Percentiles rank a stretch among this genome's conserved stretches.
Evolutionary conservation across 2,113 vertebrate genomes (phyloP).

Genomic region (Sigmodon hispidus): DNA sequence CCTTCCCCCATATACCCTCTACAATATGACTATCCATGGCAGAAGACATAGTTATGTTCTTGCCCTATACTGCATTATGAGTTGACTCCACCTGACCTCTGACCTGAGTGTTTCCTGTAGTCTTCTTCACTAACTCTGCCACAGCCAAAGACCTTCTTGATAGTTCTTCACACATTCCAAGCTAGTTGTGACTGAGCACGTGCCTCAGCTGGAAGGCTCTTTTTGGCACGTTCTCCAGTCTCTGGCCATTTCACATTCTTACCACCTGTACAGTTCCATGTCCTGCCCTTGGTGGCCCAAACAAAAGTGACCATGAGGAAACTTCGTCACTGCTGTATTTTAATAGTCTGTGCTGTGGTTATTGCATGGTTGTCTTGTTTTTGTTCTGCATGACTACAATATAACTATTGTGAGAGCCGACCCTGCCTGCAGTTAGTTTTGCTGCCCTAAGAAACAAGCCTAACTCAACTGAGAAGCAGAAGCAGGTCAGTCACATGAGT

Average conservation of each 20-base stretch:
- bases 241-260: not conserved
- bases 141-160: not conserved
- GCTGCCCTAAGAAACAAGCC: not conserved
- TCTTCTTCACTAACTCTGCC: not conserved
- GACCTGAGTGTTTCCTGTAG: not conserved
- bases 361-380: not conserved
- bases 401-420: not conserved
- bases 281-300: not conserved
- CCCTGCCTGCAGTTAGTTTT: not conserved
- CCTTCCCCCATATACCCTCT: not conserved
- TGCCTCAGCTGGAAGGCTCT: not conserved
- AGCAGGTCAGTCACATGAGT: not conserved
- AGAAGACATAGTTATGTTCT: not conserved
- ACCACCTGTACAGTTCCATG: not conserved
- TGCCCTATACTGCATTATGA: not conserved
- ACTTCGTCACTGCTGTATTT: not conserved
- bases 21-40: not conserved
- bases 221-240: not conserved
- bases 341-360: not conserved
- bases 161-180: not conserved
- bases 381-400: not conserved
- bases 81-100: not conserved
- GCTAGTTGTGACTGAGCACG: not conserved
- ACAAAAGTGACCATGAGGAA: not conserved
- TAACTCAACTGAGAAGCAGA: not conserved